Evolutionary conservation across 1,140 invertebrate genomes (phyloP), one percentile per base, ranked within the genome.

Genomic region (Diachasma alloeum): DNA sequence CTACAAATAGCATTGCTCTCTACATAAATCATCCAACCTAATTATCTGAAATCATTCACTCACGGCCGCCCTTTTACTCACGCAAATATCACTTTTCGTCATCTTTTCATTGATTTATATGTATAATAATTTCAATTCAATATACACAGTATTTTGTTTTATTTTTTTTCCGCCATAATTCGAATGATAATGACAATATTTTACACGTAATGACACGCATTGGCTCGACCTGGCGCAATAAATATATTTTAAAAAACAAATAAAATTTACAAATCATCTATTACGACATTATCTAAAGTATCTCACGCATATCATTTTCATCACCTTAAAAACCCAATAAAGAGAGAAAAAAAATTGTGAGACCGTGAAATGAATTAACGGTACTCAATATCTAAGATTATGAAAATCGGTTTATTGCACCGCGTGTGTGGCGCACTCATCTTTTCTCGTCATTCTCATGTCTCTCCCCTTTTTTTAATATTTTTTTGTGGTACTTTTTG

Each of bases 111-210:
- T 74, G 66, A 63, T 76, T 79, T 78, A 77, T 80, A 72, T 82
- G 80, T 78, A 72, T 75, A 78, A 72, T 75, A 78, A 78, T 80
- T 79, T 74, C 26, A 75, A 73, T 72, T 88, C 81, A 89, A 89
- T 89, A 87, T 88, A 89, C 87, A 89, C 84, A 88, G 81, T 86
- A 26, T 63, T 63, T 63, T 63, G 19, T 10, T n/a, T n/a, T 59
- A n/a, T 59, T 63, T 63, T 63, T 63, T 63, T 63, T 63, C 83
- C 85, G 85, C 85, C 85, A 80, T 85, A 88, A 87, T 84, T 85
- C 84, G 86, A 88, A 85, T 86, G 87, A 84, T 84, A 85, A 87
- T 88, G 87, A 88, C 81, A 87, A 79, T 90, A 88, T 89, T 89
- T 88, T 89, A 90, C 87, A 90, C 82, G 82, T 84, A 85, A 86